Percentiles rank a stretch among this genome's conserved stretches.
Conservation (phyloP, 1,140 invertebrate genomes). For the Drosophila nebulosa region DNA sequence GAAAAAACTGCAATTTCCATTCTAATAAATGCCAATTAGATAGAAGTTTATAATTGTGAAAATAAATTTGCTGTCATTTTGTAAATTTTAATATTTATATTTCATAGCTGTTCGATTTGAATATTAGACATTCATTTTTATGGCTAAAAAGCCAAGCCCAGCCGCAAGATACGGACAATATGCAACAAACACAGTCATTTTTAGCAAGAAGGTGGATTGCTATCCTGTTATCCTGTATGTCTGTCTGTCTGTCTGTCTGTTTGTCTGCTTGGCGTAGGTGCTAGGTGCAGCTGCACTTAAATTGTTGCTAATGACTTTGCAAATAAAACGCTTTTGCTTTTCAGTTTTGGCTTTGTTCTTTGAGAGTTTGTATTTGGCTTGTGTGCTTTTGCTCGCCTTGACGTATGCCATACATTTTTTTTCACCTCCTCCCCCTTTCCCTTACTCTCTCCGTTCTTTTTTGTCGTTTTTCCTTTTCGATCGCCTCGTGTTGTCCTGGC, state of each 20-base stretch:
- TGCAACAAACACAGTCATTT: too few relatives aligned
- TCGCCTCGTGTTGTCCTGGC: background rate
- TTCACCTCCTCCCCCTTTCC: background rate
- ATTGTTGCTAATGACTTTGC: constrained; percentile 36
- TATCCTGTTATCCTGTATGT: background rate
- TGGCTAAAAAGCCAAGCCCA: too few relatives aligned
- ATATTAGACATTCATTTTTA: too few relatives aligned
- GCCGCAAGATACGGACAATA: too few relatives aligned
- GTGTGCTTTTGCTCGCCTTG: constrained; percentile 9
- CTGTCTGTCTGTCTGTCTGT: background rate
- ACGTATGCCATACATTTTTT: constrained; percentile 4
- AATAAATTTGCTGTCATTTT: too few relatives aligned
- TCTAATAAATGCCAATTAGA: too few relatives aligned
- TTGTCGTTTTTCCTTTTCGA: background rate
- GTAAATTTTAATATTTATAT: too few relatives aligned
- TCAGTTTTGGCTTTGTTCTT: background rate
- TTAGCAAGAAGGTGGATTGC: background rate
- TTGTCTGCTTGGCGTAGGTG: background rate
- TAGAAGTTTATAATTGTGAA: too few relatives aligned
- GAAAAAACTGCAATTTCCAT: too few relatives aligned
- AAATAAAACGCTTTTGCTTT: background rate
- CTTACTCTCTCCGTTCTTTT: background rate
- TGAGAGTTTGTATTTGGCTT: constrained; percentile 4
- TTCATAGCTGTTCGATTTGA: too few relatives aligned
- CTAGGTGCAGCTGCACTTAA: constrained; percentile 37